Conservation (phyloP, 2,113 vertebrate species). For the Nothobranchius furzeri region DNA sequence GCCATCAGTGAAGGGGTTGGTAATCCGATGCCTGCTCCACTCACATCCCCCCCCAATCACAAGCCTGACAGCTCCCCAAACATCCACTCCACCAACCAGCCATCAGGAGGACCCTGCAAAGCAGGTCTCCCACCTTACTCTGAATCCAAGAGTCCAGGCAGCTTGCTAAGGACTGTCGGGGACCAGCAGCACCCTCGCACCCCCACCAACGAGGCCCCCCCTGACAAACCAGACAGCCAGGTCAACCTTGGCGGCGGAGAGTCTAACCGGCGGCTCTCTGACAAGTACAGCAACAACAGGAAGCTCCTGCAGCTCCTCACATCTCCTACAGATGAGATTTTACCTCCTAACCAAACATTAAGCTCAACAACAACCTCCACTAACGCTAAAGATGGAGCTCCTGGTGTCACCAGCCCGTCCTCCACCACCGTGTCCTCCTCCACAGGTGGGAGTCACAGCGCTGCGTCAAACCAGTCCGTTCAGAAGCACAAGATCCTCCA, state of each 20-base stretch:
- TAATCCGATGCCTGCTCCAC: conserved; percentile 88
- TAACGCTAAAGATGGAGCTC: conserved; percentile 85
- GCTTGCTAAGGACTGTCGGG: conserved; percentile 75
- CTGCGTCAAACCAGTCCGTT: conserved; percentile 84
- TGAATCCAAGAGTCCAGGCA: conserved; percentile 89
- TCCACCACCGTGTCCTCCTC: conserved; percentile 91
- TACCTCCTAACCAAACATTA: conserved; percentile 64
- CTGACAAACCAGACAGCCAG: conserved; percentile 88
- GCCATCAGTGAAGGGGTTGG: conserved; percentile 98
- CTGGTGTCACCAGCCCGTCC: conserved; percentile 87
- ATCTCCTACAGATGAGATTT: conserved; percentile 89
- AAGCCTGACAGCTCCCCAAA: conserved; percentile 90
- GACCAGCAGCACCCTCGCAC: conserved; percentile 65
- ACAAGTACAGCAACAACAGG: conserved; percentile 95
- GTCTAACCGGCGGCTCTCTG: conserved; percentile 80
- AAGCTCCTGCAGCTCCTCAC: conserved; percentile 96
- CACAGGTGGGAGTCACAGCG: conserved; percentile 81
- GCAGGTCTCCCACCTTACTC: conserved; percentile 78
- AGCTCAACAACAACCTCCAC: conserved; percentile 57
- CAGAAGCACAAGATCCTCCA: conserved; percentile 98
- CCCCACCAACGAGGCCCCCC: conserved; percentile 83
- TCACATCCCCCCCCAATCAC: conserved; percentile 88
- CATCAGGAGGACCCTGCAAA: conserved; percentile 70
- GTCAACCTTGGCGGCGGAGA: conserved; percentile 81
- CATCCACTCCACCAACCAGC: conserved; percentile 78